phyloP scores from a whole-genome alignment of 1,140 invertebrate species.

The Potamilus streckersoni region DNA sequence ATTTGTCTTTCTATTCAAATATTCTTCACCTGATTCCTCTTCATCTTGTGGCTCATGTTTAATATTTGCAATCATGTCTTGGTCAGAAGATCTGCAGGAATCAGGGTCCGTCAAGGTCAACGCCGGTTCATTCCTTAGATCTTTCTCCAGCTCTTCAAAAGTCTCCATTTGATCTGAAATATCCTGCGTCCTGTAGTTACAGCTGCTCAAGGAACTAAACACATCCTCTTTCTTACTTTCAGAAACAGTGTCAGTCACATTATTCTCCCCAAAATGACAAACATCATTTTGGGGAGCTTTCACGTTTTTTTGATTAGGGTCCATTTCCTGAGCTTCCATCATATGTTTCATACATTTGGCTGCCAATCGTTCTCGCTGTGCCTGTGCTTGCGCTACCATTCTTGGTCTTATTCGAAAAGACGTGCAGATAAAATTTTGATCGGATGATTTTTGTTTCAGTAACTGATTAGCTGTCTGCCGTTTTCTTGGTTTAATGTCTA shows the following conservation, averaged over 20 bases:
- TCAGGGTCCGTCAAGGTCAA: background rate
- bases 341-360: conserved; percentile 31
- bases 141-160: conserved; percentile 3
- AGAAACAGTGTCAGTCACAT: background rate
- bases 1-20: conserved; percentile 2
- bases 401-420: conserved; percentile 53
- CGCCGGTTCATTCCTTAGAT: background rate
- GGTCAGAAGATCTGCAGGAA: background rate
- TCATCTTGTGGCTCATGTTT: background rate
- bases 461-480: conserved; percentile 46
- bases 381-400: conserved; percentile 22
- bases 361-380: conserved; percentile 30
- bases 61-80: background rate
- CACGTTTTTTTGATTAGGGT: conserved; percentile 25
- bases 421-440: conserved; percentile 55
- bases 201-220: conserved; percentile 11
- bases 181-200: conserved; percentile 10
- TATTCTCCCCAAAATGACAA: conserved; percentile 35
- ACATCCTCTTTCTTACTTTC: background rate
- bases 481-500: conserved; percentile 49
- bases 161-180: conserved; percentile 13
- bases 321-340: conserved; percentile 19
- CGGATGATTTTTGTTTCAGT: conserved; percentile 47
- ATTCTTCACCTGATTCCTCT: conserved; percentile 13
- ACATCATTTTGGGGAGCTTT: conserved; percentile 34